phyloP scores from a whole-genome alignment of 2,113 vertebrate species.

The Oryctolagus cuniculus region DNA sequence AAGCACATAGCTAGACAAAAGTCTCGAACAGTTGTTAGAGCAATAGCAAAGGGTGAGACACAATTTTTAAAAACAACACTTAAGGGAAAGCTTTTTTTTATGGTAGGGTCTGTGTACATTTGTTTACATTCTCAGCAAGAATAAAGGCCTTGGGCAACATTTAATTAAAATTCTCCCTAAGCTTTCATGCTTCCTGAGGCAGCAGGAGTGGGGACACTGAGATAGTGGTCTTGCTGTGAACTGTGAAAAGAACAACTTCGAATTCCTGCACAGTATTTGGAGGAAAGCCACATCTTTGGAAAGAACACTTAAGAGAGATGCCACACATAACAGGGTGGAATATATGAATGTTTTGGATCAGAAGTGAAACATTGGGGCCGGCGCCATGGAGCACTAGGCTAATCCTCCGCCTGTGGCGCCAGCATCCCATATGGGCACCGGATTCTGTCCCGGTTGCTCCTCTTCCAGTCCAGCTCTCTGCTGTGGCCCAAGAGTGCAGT shows the following conservation, averaged over 20 bases:
- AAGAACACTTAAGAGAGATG: neutral
- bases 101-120: slow-evolving; percentile 56
- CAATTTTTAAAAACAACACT: slow-evolving; percentile 65
- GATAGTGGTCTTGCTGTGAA: slow-evolving; percentile 41
- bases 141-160: slow-evolving; percentile 68
- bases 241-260: slow-evolving; percentile 16
- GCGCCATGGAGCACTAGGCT: too few species aligned
- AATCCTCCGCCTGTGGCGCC: too few species aligned
- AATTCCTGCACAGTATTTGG: neutral
- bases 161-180: slow-evolving; percentile 80
- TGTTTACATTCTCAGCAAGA: slow-evolving; percentile 79
- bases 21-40: neutral
- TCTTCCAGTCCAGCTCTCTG: too few species aligned
- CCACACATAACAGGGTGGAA: neutral
- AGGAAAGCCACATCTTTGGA: neutral
- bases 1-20: neutral
- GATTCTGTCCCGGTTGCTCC: too few species aligned
- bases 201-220: neutral
- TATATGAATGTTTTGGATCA: neutral
- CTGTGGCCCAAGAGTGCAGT: too few species aligned
- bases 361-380: neutral
- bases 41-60: slow-evolving; percentile 8
- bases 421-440: too few species aligned
- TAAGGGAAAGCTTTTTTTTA: slow-evolving; percentile 34
- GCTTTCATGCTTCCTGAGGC: slow-evolving; percentile 71